These are phyloP conservation scores for Ornithoptera priamus DNA, from an alignment of 2,888 invertebrate species.

Conservation along the genomic window DNA sequence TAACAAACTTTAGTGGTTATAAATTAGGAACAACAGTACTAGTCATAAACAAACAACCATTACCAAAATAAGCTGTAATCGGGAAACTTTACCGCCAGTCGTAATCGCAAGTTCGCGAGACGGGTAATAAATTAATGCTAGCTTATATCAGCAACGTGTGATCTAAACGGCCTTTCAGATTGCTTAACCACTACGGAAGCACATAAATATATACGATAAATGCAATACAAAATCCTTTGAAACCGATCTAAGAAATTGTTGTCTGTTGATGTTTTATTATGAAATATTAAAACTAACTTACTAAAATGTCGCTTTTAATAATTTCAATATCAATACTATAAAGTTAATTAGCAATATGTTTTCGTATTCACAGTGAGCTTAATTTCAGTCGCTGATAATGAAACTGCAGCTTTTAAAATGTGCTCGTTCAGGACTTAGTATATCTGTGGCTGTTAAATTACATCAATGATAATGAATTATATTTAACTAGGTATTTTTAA, in stretches of 20 bases:
- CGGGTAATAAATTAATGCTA: slow-evolving; percentile 53
- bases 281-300: neutral
- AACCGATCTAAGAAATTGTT: neutral
- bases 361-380: no score
- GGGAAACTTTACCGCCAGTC: slow-evolving; percentile 46
- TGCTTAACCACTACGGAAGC: slow-evolving; percentile 29
- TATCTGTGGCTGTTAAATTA: no score
- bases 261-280: neutral
- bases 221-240: slow-evolving; percentile 13
- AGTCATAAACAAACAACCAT: slow-evolving; percentile 10
- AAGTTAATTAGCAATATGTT: no score
- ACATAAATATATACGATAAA: slow-evolving; percentile 9
- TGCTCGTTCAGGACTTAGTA: no score
- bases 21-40: neutral
- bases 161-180: slow-evolving; percentile 43
- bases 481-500: no score
- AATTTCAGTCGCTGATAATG: no score
- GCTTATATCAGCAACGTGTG: slow-evolving; percentile 46
- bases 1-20: neutral
- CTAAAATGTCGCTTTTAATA: neutral
- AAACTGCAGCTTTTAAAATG: no score
- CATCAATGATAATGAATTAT: no score
- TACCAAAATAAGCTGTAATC: slow-evolving; percentile 40
- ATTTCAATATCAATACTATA: neutral
- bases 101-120: slow-evolving; percentile 50